Evolutionary conservation across 2,888 invertebrate genomes (phyloP), one percentile per base, ranked within the genome.

Genomic region (Darwinula stevensoni): DNA sequence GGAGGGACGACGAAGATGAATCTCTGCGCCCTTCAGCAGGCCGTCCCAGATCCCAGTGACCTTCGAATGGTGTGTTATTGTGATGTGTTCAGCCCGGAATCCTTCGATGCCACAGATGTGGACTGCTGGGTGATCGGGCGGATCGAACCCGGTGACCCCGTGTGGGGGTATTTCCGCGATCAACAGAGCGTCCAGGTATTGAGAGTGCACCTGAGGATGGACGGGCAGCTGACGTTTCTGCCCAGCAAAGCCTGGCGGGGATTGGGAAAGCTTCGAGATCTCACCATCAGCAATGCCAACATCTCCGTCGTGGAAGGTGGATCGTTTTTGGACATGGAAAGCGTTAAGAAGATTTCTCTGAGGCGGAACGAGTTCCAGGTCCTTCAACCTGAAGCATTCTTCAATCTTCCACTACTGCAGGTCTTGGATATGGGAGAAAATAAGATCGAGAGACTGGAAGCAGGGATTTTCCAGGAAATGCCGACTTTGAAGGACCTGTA

Each of bases 51-150:
- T 22, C 22, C 22, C 9, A 22, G 9, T 6, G 22, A 22, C 6
- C n/a, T 22, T 6, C 6, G 6, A 26, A 30, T 34, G 11, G 30
- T 28, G 42, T 72, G 72, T 50, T 62, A 65, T 46, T 71, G 71
- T 45, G 61, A 65, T 42, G 59, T 58, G 33, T 55, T 57, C 30
- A 54, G 57, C 34, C 53, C 56, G 35, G 46, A 47, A 22, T 6
- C 6, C n/a, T 22, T 22, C 22, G 54, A 62, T 43, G 69, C 67
- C 14, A 65, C 66, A 28, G 65, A 66, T 41, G 70, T 68, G 30
- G 70, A 69, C 49, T 78, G 76, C 48, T 65, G 67, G 63, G 62
- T 75, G 29, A 67, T 72, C 51, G 64, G 63, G 40, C 59, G 61
- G 27, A 65, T 65, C 28, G 59, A 69, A 44, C 59, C 63, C 4